Conservation (phyloP, 2,888 invertebrate genomes). For the Temnothorax unifasciatus region DNA sequence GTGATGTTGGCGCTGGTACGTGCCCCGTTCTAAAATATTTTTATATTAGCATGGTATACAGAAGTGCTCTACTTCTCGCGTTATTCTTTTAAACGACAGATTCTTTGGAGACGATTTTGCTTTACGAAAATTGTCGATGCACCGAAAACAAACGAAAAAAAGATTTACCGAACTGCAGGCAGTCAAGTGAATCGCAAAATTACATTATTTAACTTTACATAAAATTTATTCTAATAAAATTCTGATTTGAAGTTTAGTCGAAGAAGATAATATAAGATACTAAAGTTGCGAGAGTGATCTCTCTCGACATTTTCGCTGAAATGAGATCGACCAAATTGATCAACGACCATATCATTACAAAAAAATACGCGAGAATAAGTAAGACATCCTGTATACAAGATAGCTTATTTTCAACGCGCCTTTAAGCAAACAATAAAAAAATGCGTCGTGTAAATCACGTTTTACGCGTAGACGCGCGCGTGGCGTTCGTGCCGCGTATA, state of each 20-base stretch:
- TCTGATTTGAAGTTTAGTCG: background rate
- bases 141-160: background rate
- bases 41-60: constrained; percentile 3
- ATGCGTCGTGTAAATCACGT: background rate
- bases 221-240: constrained; percentile 5
- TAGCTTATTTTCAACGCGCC: background rate
- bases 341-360: no score
- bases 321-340: background rate
- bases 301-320: background rate
- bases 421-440: background rate
- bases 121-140: background rate
- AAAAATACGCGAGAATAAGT: background rate
- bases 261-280: background rate
- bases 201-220: background rate
- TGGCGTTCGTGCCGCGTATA: constrained; percentile 60
- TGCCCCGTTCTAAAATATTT: background rate
- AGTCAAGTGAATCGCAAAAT: background rate
- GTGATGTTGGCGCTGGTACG: background rate
- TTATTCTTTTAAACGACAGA: constrained; percentile 19
- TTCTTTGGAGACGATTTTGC: background rate
- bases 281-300: background rate
- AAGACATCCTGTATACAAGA: background rate
- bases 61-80: background rate
- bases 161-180: background rate
- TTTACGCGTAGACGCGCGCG: constrained; percentile 54